Evolutionary conservation across 2,888 invertebrate species (phyloP), one percentile per base, ranked within the genome.

Genomic region (Noctuana brunneofusca): DNA sequence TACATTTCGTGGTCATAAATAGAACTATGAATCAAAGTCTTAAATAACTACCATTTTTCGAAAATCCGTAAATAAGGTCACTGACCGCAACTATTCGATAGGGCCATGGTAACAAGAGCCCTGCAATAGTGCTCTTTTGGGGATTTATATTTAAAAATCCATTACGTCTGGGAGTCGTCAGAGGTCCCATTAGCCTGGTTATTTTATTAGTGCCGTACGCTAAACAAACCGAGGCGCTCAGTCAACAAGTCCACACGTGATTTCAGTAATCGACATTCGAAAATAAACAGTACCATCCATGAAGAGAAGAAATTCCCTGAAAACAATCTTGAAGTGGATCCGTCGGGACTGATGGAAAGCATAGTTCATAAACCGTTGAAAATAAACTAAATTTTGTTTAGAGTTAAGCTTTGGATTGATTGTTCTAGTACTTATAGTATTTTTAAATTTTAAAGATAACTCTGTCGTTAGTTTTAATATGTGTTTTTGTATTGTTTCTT

Each of bases 211-310:
- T 75, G 71, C 78, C 77, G 76, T 79, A 79, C 76, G 70, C 74
- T 84, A 84, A 84, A 87, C 86, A 84, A 73, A 78, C 80, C 85
- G 86, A 87, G 78, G 75, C 59, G 67, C 73, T 87, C 89, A 79
- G 73, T 89, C 88, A 82, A 78, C 86, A 76, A 71, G 69, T 72
- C 69, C 71, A 74, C 82, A 80, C 80, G 80, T 81, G 84, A 83
- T 79, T 75, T 75, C 75, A 75, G 79, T 76, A 81, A 80, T 83
- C 79, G 89, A 86, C 88, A 83, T 79, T 74, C 76, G 73, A 86
- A 89, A 89, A 89, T 88, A 90, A 89, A 90, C 89, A 86, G 72
- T 69, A 11, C 16, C 43, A 68, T 68, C 69, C 75, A 72, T 73
- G 68, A 75, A 71, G 74, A 74, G 76, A 75, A 79, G 74, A 78